These are phyloP conservation scores for Theristus sp. DNA, from an alignment of 2,888 invertebrate genomes.

Conservation along the genomic window DNA sequence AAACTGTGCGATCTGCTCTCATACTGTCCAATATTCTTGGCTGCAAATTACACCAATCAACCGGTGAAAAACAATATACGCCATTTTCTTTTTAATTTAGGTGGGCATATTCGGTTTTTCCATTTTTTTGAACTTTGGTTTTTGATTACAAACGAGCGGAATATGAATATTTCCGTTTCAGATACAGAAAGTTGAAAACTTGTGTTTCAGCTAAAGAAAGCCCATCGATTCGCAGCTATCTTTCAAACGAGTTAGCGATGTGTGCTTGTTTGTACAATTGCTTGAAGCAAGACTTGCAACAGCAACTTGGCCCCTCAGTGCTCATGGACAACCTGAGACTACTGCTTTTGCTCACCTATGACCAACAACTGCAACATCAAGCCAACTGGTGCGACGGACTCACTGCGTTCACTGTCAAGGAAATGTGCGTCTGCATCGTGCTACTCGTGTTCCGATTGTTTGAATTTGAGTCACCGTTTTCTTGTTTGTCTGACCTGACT, in stretches of 20 bases:
- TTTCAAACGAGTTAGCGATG: neutral
- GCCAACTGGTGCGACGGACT: neutral
- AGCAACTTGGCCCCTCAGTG: neutral
- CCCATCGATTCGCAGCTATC: neutral
- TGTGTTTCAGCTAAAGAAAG: neutral
- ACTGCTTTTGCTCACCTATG: neutral
- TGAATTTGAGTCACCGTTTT: neutral
- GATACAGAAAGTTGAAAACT: too few species aligned
- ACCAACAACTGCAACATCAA: neutral
- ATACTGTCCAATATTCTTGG: neutral
- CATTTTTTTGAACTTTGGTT: too few species aligned
- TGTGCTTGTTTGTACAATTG: neutral
- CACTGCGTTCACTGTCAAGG: neutral
- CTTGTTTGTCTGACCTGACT: neutral
- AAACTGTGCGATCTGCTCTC: neutral
- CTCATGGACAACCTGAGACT: neutral
- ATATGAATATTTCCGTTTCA: too few species aligned
- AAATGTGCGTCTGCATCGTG: neutral
- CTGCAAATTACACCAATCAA: neutral
- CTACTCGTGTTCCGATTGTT: neutral
- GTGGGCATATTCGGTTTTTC: neutral
- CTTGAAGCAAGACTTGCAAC: neutral
- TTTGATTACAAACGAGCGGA: too few species aligned
- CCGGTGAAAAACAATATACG: neutral
- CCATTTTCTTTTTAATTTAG: neutral